Base-by-base conservation (phyloP, 2,888 invertebrate genomes). In the Apamea anceps region DNA sequence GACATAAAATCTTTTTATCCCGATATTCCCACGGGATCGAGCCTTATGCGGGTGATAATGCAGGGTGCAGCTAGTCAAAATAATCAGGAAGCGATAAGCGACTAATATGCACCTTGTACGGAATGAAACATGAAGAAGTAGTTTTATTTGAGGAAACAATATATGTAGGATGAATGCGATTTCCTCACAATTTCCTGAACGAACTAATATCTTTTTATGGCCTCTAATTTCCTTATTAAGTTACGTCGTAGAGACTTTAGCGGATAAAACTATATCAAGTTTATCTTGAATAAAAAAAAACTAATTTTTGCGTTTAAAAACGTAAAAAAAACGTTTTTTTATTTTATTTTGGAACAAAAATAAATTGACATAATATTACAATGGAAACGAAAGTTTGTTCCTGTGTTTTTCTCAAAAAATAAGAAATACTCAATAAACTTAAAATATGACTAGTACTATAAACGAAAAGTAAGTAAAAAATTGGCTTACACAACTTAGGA, bases 141-240 rank as follows among this genome's bases (percentile, higher is more conserved):
- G 32, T 72, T 82, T 77, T 77, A 68, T 48, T 72, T 57, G 57
- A 82, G 84, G 79, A 83, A 78, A 72, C 57, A 51, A 21, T 60
- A 32, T 81, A 42, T 51, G 68, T 63, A 68, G 62, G 18, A 77
- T 82, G 76, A 82, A 82, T 45, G 13, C 68, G 51, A 78, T 83
- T 83, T 73, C 72, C 72, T 60, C 42, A 72, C 51, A 82, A 82
- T 83, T 84, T 82, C 84, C 84, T 70, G 63, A 83, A 77, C 51
- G 25, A 77, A 78, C 57, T 54, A 63, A 83, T 82, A 72, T 37
- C 54, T 82, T 82, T 83, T 83, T 82, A 68, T 63, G 21, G 8
- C n/a, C n/a, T 42, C 57, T 15, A 62, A 82, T 82, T 62, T 81
- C 83, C 72, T 57, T 63, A 72, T 67, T 54, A 65, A 66, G 8